These are phyloP conservation scores for Argya squamiceps DNA, from an alignment of 2,797 vertebrate species.

Conservation along the genomic window DNA sequence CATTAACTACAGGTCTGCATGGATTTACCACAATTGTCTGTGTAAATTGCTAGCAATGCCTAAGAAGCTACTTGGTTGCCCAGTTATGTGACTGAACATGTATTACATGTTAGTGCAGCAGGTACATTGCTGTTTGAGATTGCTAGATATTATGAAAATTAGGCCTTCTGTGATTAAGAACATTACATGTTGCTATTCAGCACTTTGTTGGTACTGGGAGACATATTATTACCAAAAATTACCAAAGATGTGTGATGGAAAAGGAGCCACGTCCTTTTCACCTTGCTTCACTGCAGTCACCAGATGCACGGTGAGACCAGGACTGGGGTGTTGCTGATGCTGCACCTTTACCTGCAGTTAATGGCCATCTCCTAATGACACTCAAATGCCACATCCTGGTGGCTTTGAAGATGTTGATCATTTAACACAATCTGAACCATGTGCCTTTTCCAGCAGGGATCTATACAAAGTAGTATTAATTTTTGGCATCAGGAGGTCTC, in stretches of 20 bases:
- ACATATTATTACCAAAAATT: neutral
- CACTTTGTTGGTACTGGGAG: neutral
- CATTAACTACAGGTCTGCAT: neutral
- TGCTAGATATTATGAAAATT: neutral
- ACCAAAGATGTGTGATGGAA: neutral
- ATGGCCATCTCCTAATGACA: neutral
- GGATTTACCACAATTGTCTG: neutral
- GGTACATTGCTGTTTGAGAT: neutral
- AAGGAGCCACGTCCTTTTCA: neutral
- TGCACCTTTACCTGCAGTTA: neutral
- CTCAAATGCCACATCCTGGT: neutral
- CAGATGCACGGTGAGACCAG: accelerated
- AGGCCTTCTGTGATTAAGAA: neutral
- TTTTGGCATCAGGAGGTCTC: neutral
- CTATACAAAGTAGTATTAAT: neutral
- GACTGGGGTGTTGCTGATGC: neutral
- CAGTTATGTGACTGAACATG: neutral
- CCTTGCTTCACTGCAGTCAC: neutral
- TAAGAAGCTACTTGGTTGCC: neutral
- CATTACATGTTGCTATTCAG: neutral
- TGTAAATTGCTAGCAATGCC: neutral
- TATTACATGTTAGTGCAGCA: neutral
- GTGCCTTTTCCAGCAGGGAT: neutral
- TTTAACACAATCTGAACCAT: neutral
- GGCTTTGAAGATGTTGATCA: neutral